Conservation (phyloP, 2,113 vertebrate species). For the Amphiprion percula region DNA sequence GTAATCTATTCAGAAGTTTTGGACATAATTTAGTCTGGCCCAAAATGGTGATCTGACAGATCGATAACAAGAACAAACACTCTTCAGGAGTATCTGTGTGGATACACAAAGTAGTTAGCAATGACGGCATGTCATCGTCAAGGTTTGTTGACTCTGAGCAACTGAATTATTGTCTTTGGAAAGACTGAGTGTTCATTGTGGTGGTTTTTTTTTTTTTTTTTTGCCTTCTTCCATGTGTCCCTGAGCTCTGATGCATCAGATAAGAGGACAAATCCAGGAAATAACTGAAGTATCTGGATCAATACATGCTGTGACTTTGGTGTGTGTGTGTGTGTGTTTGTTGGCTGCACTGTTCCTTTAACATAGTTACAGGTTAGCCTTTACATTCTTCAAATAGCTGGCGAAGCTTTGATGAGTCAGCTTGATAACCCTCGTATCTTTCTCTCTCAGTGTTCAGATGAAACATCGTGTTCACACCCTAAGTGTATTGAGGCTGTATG, state of each 20-base stretch:
- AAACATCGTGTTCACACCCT: background rate
- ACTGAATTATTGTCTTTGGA: background rate
- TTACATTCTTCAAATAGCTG: constrained; percentile 48
- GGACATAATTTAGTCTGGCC: too few relatives aligned
- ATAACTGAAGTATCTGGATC: background rate
- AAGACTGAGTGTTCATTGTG: too few relatives aligned
- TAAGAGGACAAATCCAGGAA: background rate
- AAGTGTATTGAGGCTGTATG: background rate
- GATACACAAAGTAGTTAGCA: too few relatives aligned
- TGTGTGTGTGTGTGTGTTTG: background rate
- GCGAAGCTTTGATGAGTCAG: constrained; percentile 2
- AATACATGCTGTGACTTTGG: background rate
- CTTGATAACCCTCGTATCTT: background rate
- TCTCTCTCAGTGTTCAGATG: constrained; percentile 2
- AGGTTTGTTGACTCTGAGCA: background rate
- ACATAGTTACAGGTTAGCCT: background rate
- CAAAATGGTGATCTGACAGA: too few relatives aligned
- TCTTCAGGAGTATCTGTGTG: too few relatives aligned
- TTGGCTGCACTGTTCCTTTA: background rate
- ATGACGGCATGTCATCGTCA: too few relatives aligned
- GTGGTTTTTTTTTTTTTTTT: background rate
- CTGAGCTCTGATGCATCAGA: background rate
- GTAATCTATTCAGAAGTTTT: too few relatives aligned
- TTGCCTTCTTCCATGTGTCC: background rate
- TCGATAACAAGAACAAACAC: too few relatives aligned